Conservation (phyloP, 2,113 vertebrate genomes). For the Sebastes fasciatus region DNA sequence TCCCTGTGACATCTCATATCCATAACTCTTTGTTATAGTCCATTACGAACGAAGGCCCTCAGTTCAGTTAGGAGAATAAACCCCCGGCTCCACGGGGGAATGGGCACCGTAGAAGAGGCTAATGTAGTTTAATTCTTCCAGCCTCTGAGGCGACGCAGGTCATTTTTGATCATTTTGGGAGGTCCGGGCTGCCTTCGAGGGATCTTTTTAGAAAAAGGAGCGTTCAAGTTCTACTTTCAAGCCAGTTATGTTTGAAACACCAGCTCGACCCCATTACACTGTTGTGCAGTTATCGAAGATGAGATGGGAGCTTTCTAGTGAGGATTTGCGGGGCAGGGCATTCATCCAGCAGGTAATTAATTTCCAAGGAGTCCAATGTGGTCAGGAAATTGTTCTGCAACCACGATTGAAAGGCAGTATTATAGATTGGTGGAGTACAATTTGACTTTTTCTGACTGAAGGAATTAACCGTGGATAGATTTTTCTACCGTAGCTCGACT, state of each 20-base stretch:
- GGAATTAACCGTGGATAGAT: conserved; percentile 16
- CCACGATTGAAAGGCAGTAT: conserved; percentile 17
- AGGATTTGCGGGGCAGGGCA: conserved; percentile 43
- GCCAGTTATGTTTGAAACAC: conserved; percentile 35
- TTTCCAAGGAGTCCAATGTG: conserved; percentile 39
- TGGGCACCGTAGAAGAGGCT: conserved; percentile 35
- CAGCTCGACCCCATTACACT: conserved; percentile 25
- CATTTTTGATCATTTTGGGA: conserved; percentile 60
- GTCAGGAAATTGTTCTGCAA: conserved; percentile 46
- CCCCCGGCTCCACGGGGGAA: conserved; percentile 33
- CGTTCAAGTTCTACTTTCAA: conserved; percentile 30
- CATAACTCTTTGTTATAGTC: conserved; percentile 79
- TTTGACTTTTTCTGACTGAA: conserved; percentile 46
- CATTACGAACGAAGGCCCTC: conserved; percentile 71
- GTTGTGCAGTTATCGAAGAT: conserved; percentile 39
- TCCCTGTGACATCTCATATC: conserved; percentile 75
- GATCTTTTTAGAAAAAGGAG: conserved; percentile 32
- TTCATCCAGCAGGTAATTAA: conserved; percentile 60
- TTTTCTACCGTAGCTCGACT: background rate
- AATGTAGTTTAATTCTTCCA: conserved; percentile 73
- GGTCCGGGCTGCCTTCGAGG: conserved; percentile 42
- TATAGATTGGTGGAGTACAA: conserved; percentile 41
- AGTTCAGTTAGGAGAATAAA: conserved; percentile 62
- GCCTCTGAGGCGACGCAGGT: conserved; percentile 53
- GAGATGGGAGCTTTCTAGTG: conserved; percentile 24